phyloP scores from a whole-genome alignment of 92 coral and sea anemone species.

The Palythoa grandiflora region DNA sequence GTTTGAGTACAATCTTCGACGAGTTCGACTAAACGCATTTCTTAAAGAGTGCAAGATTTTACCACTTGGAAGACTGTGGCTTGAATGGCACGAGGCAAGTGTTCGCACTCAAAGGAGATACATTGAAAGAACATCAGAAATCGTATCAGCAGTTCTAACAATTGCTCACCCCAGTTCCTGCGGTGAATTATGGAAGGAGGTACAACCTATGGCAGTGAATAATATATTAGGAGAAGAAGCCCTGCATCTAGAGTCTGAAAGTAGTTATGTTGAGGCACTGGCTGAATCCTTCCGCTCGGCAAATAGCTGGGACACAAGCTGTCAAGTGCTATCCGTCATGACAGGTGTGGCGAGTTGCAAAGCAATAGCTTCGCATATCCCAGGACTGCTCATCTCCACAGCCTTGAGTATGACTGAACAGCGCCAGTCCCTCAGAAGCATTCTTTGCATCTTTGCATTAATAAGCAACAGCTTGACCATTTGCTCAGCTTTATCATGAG shows the following conservation, averaged over 20 bases:
- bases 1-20: neutral
- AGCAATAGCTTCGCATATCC: too few species aligned
- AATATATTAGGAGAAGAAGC: too few species aligned
- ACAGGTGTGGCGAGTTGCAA: too few species aligned
- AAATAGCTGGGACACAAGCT: too few species aligned
- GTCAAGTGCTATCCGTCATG: too few species aligned
- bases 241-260: too few species aligned
- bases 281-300: too few species aligned
- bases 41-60: slow-evolving; percentile 33
- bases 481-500: too few species aligned
- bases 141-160: slow-evolving; percentile 18
- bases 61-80: slow-evolving; percentile 53
- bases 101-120: slow-evolving; percentile 52
- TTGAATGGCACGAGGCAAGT: slow-evolving; percentile 55
- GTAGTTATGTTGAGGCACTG: too few species aligned
- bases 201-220: slow-evolving; percentile 26
- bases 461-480: neutral
- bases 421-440: neutral
- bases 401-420: too few species aligned
- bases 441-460: neutral
- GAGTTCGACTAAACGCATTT: slow-evolving; percentile 20
- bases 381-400: too few species aligned
- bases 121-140: slow-evolving; percentile 40
- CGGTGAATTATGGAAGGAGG: slow-evolving; percentile 49
- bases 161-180: slow-evolving; percentile 33